Evolutionary conservation across 2,113 vertebrate species (phyloP).

Genomic region (Hyperoodon ampullatus): DNA sequence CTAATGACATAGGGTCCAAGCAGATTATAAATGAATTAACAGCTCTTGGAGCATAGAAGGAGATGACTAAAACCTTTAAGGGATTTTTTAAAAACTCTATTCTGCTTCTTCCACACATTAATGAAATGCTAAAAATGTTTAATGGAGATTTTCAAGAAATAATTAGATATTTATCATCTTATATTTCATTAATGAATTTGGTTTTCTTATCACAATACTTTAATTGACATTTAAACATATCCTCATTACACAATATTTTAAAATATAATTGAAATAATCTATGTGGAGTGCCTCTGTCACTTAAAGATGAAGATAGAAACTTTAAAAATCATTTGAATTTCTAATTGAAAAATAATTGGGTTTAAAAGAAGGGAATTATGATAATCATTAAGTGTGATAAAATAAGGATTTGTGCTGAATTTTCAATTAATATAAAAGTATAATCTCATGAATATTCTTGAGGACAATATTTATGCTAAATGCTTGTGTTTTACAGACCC

Average conservation of each 20-base stretch:
- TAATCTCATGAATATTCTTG: not conserved
- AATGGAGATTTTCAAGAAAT: slow-evolving; percentile 51
- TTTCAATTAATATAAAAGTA: not conserved
- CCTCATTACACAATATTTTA: slow-evolving; percentile 1
- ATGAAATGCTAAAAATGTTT: slow-evolving; percentile 4
- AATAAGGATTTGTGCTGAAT: not conserved
- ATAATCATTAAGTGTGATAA: not conserved
- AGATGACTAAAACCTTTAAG: not conserved
- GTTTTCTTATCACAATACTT: slow-evolving; percentile 58
- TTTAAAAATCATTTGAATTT: slow-evolving; percentile 81
- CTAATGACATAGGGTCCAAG: not conserved
- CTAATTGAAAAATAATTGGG: slow-evolving; percentile 78
- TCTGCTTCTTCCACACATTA: not conserved
- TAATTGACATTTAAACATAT: slow-evolving; percentile 35
- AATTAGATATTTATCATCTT: slow-evolving; percentile 45
- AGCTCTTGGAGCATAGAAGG: not conserved
- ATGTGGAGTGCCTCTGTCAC: slow-evolving; percentile 60
- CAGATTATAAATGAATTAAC: not conserved
- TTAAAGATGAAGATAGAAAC: slow-evolving; percentile 66
- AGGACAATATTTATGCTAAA: not conserved
- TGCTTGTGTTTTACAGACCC: not conserved
- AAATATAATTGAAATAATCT: slow-evolving; percentile 50
- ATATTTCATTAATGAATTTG: slow-evolving; percentile 18
- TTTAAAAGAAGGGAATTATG: slow-evolving; percentile 69
- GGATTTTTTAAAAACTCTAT: not conserved